A percentile compares a stretch with the other conserved stretches of the same genome.
Evolutionary conservation across 2,113 vertebrate species (phyloP).

Genomic region (Pyxicephalus adspersus): DNA sequence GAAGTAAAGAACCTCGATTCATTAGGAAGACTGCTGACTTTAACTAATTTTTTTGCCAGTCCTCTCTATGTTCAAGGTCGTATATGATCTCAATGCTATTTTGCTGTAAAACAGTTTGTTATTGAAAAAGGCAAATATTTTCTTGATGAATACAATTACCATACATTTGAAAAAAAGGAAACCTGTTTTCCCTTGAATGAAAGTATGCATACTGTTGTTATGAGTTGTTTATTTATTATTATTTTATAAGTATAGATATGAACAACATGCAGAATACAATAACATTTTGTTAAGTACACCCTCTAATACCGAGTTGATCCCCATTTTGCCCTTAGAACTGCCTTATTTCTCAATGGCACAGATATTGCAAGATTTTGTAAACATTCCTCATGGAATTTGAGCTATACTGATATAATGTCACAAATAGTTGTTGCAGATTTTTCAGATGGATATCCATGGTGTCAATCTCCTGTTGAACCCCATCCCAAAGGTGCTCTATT

Average conservation of each 20-base stretch:
- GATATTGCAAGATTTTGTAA: no score
- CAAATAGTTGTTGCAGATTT: no score
- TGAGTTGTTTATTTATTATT: conserved; percentile 1
- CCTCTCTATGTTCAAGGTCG: conserved; percentile 20
- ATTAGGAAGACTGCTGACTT: conserved; percentile 29
- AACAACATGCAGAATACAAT: neutral
- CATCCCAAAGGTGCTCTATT: no score
- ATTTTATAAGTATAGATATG: neutral
- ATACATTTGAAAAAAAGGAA: conserved; percentile 23
- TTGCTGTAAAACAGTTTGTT: conserved; percentile 24
- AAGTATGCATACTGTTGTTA: neutral
- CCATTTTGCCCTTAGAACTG: no score
- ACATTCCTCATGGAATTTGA: no score
- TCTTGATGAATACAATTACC: conserved; percentile 14
- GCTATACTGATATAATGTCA: no score
- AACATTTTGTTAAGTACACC: no score
- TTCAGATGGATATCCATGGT: no score
- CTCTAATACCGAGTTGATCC: no score
- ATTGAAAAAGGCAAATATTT: conserved; percentile 8
- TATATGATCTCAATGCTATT: conserved; percentile 8
- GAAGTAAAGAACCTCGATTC: conserved; percentile 12
- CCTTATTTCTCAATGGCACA: no score
- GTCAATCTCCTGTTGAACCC: no score
- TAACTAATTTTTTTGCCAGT: neutral
- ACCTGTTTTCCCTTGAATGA: neutral